A percentile compares a stretch with the other conserved stretches of the same genome.
These are phyloP conservation scores for Momotus momota DNA, from an alignment of 2,797 vertebrate genomes.

Conservation along the genomic window DNA sequence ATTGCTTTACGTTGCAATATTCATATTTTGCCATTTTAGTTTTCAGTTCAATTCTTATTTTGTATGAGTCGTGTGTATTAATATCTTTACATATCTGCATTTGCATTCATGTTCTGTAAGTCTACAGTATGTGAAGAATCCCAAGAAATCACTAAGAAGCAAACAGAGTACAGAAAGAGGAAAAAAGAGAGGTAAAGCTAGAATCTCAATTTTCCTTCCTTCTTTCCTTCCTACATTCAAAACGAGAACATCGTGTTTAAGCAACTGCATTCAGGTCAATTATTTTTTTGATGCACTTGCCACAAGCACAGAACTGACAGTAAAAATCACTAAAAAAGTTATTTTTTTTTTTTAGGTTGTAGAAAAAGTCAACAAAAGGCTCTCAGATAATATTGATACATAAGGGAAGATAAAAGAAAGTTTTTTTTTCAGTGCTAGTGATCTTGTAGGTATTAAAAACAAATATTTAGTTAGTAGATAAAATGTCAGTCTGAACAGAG, in stretches of 20 bases:
- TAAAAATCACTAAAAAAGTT: neutral
- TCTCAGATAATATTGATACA: neutral
- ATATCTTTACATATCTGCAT: neutral
- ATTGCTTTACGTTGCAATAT: neutral
- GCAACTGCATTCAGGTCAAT: neutral
- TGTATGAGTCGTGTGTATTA: accelerated
- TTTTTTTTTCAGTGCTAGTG: neutral
- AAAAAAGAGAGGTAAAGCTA: neutral
- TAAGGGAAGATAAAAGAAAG: neutral
- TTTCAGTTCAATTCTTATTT: neutral
- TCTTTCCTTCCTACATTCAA: too few relatives aligned
- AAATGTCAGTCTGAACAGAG: conserved; percentile 56
- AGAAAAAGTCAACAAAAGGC: neutral
- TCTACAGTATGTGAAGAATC: neutral
- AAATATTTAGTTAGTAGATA: conserved; percentile 58
- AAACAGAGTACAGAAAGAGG: neutral
- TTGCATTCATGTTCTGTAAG: neutral
- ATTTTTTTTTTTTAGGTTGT: neutral
- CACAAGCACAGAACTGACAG: neutral
- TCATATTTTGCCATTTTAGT: neutral
- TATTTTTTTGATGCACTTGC: neutral
- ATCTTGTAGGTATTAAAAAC: conserved; percentile 42
- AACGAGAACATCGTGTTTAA: neutral
- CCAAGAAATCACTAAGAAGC: neutral
- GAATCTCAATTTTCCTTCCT: neutral